These are phyloP conservation scores for Tetranychus cinnabarinus DNA, from an alignment of 1,140 invertebrate genomes.

Conservation along the genomic window DNA sequence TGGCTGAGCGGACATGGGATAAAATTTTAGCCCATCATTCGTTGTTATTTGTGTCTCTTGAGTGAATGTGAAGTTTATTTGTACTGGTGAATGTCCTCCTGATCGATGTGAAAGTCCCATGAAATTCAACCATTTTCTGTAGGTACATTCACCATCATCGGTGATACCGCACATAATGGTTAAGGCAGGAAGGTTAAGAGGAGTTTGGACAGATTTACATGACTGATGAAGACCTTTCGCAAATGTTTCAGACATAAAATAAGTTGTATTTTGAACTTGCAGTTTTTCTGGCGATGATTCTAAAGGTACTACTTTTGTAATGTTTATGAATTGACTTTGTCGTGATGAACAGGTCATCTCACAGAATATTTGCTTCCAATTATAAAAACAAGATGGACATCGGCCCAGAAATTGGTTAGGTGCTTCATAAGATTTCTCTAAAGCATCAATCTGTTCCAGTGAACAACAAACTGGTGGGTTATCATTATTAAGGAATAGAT, in stretches of 20 bases:
- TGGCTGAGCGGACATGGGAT: neutral
- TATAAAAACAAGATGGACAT: constrained; percentile 14
- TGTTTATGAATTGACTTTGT: constrained; percentile 10
- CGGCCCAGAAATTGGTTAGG: constrained; percentile 18
- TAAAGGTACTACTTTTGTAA: constrained; percentile 13
- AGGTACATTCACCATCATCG: neutral
- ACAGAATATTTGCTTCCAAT: constrained; percentile 13
- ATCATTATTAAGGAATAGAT: neutral
- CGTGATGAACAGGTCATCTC: constrained; percentile 12
- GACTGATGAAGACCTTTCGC: constrained; percentile 11
- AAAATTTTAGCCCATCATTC: neutral
- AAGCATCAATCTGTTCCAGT: neutral
- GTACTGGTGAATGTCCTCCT: constrained; percentile 13
- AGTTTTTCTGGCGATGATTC: neutral
- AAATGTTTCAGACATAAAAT: constrained; percentile 7
- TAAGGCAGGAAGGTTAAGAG: constrained; percentile 7
- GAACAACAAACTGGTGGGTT: constrained; percentile 7
- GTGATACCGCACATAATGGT: constrained; percentile 11
- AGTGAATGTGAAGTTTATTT: constrained; percentile 8
- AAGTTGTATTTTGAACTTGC: neutral
- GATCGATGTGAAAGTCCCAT: constrained; percentile 12
- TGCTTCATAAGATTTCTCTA: neutral
- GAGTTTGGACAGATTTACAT: constrained; percentile 10
- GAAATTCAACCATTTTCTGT: constrained; percentile 10
- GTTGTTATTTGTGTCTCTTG: neutral